Conservation (phyloP, 1,140 invertebrate species). For the Coelopa frigida region DNA sequence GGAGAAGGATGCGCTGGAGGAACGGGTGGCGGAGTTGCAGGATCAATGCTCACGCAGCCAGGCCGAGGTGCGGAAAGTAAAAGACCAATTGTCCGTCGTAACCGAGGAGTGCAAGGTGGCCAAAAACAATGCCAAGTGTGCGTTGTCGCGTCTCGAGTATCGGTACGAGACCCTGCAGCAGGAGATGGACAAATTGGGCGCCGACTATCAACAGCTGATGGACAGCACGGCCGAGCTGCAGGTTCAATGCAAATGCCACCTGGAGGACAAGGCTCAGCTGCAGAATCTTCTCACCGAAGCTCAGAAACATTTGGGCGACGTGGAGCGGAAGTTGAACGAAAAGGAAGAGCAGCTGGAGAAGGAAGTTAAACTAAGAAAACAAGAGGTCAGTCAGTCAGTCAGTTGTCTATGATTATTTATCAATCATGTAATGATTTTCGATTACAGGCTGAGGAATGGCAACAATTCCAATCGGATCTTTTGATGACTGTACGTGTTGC, state of each 20-base stretch:
- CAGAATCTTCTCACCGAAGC: conserved; percentile 58
- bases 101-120: conserved; percentile 75
- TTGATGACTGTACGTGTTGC: conserved; percentile 88
- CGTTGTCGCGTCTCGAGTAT: conserved; percentile 71
- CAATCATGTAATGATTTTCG: background rate
- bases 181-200: conserved; percentile 61
- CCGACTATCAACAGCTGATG: conserved; percentile 64
- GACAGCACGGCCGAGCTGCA: conserved; percentile 69
- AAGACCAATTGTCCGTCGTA: conserved; percentile 61
- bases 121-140: conserved; percentile 74
- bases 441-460: conserved; percentile 74
- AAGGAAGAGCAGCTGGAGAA: conserved; percentile 54
- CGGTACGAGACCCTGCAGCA: conserved; percentile 63
- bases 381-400: conserved; percentile 44
- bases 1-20: conserved; percentile 63
- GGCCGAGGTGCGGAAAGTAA: conserved; percentile 65
- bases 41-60: conserved; percentile 70
- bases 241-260: conserved; percentile 60
- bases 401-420: conserved; percentile 10
- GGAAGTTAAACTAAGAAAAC: conserved; percentile 51
- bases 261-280: conserved; percentile 69
- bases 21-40: conserved; percentile 62
- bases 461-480: conserved; percentile 87
- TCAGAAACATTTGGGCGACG: conserved; percentile 58
- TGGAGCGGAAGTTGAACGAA: conserved; percentile 49